Evolutionary conservation across 2,888 invertebrate species (phyloP).

Genomic region (Lissocephala sabroskyi): DNA sequence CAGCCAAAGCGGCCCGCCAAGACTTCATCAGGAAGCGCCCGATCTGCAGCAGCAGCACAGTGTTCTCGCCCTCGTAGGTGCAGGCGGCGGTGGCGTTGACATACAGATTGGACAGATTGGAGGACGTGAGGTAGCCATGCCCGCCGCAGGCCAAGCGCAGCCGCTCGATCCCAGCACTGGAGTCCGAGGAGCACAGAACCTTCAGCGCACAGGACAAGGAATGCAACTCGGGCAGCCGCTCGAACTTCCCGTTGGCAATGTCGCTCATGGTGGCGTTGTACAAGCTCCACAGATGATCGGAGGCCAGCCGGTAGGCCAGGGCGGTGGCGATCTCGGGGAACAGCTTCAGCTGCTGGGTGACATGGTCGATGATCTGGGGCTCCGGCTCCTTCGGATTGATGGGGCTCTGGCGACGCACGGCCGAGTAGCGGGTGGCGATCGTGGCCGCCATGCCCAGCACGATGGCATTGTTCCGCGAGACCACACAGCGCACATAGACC

Average conservation of each 20-base stretch:
- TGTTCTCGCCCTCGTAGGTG: constrained; percentile 98
- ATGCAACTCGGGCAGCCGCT: constrained; percentile 86
- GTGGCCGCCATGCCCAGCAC: constrained; percentile 86
- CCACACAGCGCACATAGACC: constrained; percentile 90
- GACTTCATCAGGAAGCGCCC: constrained; percentile 87
- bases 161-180: constrained; percentile 82
- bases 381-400: constrained; percentile 87
- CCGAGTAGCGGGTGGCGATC: constrained; percentile 92
- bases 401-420: constrained; percentile 90
- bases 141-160: constrained; percentile 94
- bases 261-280: constrained; percentile 85
- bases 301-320: constrained; percentile 83
- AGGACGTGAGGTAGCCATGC: constrained; percentile 91
- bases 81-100: constrained; percentile 86
- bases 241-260: constrained; percentile 84
- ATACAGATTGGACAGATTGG: constrained; percentile 88
- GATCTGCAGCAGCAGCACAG: constrained; percentile 91
- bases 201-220: constrained; percentile 92
- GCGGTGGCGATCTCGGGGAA: constrained; percentile 86
- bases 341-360: constrained; percentile 94
- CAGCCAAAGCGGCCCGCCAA: constrained; percentile 79
- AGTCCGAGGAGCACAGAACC: constrained; percentile 83
- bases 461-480: constrained; percentile 81
- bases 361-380: constrained; percentile 92
- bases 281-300: constrained; percentile 84